phyloP scores from a whole-genome alignment of 2,113 vertebrate genomes.

The Tupaia tana region DNA sequence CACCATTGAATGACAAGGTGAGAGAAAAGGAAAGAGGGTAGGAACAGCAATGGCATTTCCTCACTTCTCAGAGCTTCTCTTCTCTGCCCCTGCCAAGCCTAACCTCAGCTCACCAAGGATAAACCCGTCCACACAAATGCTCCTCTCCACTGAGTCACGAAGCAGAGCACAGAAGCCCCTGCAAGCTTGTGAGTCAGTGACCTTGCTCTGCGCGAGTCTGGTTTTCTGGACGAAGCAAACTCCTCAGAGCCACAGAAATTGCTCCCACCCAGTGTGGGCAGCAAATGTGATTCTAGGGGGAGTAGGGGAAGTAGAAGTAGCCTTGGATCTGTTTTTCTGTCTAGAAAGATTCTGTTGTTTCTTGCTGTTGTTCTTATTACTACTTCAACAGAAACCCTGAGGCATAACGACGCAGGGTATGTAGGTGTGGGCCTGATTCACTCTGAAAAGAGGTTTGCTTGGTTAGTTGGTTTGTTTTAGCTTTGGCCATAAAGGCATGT shows the following conservation, averaged over 20 bases:
- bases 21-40: neutral
- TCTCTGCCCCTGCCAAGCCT: neutral
- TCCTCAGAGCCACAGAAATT: neutral
- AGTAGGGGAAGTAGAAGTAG: too few relatives aligned
- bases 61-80: slow-evolving; percentile 17
- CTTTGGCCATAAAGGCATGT: too few relatives aligned
- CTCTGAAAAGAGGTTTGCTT: neutral
- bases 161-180: neutral
- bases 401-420: neutral
- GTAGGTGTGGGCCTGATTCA: neutral
- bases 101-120: neutral
- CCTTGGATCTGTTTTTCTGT: slow-evolving; percentile 8
- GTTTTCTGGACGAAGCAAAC: neutral
- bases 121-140: neutral
- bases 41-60: neutral
- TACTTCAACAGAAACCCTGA: neutral
- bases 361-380: neutral
- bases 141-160: neutral
- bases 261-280: neutral
- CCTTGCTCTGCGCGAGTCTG: neutral
- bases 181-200: too few relatives aligned
- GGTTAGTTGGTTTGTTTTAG: too few relatives aligned
- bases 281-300: neutral
- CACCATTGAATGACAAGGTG: slow-evolving; percentile 21
- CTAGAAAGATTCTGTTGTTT: neutral